Percentiles rank a stretch among this genome's conserved stretches.
Evolutionary conservation across 2,113 vertebrate species (phyloP).

Genomic region (Melanostigma gelatinosum): DNA sequence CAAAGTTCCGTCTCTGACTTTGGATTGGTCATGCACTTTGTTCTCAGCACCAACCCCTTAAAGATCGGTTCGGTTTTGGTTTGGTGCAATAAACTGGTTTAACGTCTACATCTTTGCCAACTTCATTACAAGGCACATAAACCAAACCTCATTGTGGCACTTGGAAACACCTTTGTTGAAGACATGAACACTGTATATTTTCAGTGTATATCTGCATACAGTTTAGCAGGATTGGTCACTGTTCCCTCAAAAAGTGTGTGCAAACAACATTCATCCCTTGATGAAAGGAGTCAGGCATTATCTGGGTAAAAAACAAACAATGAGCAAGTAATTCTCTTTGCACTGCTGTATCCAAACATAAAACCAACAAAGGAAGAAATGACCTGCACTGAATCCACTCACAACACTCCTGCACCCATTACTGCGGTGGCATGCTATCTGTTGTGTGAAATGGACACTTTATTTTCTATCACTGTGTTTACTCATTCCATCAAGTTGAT

Average conservation of each 20-base stretch:
- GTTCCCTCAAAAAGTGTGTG: background rate
- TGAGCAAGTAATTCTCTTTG: conserved; percentile 66
- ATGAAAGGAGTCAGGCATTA: conserved; percentile 55
- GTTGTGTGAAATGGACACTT: conserved; percentile 40
- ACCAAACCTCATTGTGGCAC: background rate
- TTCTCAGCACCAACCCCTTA: background rate
- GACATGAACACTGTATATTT: background rate
- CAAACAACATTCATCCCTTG: conserved; percentile 48
- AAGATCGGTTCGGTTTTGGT: background rate
- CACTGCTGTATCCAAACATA: conserved; percentile 56
- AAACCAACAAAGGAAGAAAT: conserved; percentile 63
- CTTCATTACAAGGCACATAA: background rate
- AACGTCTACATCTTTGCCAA: background rate
- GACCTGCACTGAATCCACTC: conserved; percentile 34
- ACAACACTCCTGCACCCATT: conserved; percentile 34
- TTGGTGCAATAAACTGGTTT: background rate
- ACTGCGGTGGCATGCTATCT: conserved; percentile 25
- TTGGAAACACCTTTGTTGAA: background rate
- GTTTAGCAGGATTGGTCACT: background rate
- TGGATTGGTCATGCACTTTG: background rate
- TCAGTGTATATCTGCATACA: background rate
- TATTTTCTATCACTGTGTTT: conserved; percentile 51
- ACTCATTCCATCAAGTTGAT: conserved; percentile 27
- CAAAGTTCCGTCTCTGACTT: background rate
- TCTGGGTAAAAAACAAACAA: conserved; percentile 52